Percentiles rank a stretch among this genome's conserved stretches.
Evolutionary conservation across 2,797 vertebrate species (phyloP).

Genomic region (Enteromius fasciolatus): DNA sequence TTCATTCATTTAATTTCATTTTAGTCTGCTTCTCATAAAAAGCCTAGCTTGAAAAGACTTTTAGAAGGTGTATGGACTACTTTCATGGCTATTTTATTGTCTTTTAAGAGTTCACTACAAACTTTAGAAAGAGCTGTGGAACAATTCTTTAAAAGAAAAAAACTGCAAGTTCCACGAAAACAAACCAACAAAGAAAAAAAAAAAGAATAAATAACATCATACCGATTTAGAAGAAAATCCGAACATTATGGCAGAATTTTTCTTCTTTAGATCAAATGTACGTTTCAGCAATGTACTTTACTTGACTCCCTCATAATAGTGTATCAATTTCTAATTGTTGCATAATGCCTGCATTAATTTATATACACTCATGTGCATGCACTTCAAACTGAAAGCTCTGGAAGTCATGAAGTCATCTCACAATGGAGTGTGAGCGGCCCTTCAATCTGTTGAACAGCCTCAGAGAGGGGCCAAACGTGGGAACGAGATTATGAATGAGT

Average conservation of each 20-base stretch:
- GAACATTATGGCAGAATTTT: neutral
- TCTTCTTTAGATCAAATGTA: neutral
- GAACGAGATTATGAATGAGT: constrained; percentile 60
- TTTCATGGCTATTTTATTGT: neutral
- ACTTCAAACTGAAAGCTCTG: constrained; percentile 50
- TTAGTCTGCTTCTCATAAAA: neutral
- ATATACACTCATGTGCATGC: constrained; percentile 27
- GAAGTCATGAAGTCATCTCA: constrained; percentile 66
- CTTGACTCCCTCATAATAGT: neutral
- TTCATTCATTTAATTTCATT: neutral
- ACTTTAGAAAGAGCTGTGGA: neutral
- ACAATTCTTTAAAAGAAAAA: neutral
- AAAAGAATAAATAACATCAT: neutral
- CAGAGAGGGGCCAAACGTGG: constrained; percentile 54
- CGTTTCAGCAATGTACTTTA: neutral
- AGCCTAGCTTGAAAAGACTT: neutral
- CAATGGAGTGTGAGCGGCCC: constrained; percentile 57
- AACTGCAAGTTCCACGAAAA: neutral
- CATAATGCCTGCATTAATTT: constrained; percentile 5
- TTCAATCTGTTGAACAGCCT: constrained; percentile 55
- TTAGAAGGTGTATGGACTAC: neutral
- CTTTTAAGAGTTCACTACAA: neutral
- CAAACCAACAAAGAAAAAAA: no score
- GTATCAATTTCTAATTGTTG: neutral
- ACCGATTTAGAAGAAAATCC: neutral